Conservation (phyloP, 1,140 invertebrate genomes). For the Phenacoccus solenopsis region DNA sequence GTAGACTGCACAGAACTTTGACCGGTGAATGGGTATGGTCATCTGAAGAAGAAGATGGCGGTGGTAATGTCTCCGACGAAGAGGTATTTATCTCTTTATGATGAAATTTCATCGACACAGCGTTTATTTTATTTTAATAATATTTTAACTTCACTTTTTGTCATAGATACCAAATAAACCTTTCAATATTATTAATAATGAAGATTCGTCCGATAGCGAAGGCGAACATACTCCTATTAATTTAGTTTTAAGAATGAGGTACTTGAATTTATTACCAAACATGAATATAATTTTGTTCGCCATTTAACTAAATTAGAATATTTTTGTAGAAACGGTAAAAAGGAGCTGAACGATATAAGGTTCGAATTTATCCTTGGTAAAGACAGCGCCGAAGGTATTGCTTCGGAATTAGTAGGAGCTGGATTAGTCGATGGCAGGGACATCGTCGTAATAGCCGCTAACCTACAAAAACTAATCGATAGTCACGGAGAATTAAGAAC, state of each 20-base stretch:
- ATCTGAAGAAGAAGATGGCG: conserved; percentile 61
- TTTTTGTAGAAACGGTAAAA: conserved; percentile 55
- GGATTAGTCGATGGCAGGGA: conserved; percentile 86
- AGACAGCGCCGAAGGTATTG: conserved; percentile 89
- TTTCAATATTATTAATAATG: conserved; percentile 41
- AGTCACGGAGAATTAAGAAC: conserved; percentile 43
- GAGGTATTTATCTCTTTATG: conserved; percentile 16
- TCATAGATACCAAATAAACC: conserved; percentile 34
- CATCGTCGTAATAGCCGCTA: conserved; percentile 76
- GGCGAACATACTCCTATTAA: conserved; percentile 42
- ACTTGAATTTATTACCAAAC: conserved; percentile 14
- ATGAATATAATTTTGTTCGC: background rate
- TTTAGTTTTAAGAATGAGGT: conserved; percentile 69
- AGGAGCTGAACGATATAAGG: conserved; percentile 92
- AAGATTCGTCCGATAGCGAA: conserved; percentile 37
- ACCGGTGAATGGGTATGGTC: conserved; percentile 98
- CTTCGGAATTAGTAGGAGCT: conserved; percentile 83
- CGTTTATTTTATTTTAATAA: background rate
- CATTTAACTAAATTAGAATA: background rate
- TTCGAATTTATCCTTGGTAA: conserved; percentile 88
- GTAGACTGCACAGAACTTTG: conserved; percentile 80
- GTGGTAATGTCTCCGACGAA: conserved; percentile 34
- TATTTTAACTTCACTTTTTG: conserved; percentile 15
- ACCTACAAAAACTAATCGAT: conserved; percentile 83
- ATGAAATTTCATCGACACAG: background rate